phyloP scores from a whole-genome alignment of 2,888 invertebrate genomes.

The Melinaea marsaeus region DNA sequence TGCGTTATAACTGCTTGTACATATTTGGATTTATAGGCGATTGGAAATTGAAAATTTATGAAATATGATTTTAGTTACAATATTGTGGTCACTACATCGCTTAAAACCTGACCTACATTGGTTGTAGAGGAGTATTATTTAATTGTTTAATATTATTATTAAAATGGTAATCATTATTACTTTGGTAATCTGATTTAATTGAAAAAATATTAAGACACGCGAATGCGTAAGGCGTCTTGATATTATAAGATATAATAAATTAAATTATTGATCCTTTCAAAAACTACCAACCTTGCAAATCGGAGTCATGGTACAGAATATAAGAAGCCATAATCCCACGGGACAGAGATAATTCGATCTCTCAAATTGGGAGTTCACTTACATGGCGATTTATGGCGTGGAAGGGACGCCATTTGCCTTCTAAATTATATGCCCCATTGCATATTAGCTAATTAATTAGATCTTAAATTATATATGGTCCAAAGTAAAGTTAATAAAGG shows the following conservation, averaged over 20 bases:
- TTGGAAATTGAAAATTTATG: not conserved
- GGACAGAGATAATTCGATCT: constrained; percentile 37
- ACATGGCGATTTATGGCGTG: constrained; percentile 28
- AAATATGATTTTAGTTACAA: constrained; percentile 2
- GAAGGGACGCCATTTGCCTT: constrained; percentile 24
- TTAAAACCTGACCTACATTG: not conserved
- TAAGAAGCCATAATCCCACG: constrained; percentile 16
- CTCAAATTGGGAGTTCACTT: constrained; percentile 38
- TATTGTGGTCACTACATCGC: constrained; percentile 3
- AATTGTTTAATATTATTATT: too few species aligned
- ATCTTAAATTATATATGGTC: constrained; percentile 1
- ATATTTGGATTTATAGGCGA: constrained; percentile 20
- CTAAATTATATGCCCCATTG: constrained; percentile 28
- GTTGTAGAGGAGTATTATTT: too few species aligned
- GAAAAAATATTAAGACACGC: too few species aligned
- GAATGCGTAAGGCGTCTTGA: too few species aligned
- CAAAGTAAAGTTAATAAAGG: constrained; percentile 3
- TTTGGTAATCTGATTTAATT: too few species aligned
- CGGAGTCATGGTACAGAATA: not conserved
- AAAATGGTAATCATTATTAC: too few species aligned
- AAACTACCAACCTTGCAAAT: not conserved
- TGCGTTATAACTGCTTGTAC: constrained; percentile 30
- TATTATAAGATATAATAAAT: too few species aligned
- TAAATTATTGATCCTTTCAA: not conserved
- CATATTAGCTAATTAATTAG: constrained; percentile 19